A percentile compares a stretch with the other conserved stretches of the same genome.
These are phyloP conservation scores for Acomys russatus DNA, from an alignment of 2,797 vertebrate genomes.

Conservation along the genomic window DNA sequence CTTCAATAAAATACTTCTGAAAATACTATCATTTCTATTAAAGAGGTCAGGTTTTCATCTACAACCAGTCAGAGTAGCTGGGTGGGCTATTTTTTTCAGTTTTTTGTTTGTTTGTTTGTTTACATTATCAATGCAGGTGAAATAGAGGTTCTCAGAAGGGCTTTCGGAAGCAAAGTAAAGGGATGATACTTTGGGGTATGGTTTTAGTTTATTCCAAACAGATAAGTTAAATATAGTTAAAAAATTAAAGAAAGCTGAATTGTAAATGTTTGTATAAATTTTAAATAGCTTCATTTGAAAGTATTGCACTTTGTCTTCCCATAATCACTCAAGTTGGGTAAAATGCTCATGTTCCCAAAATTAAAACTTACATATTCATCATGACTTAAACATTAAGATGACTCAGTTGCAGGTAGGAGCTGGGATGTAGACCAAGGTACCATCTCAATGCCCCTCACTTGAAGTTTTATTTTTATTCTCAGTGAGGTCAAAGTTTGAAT, in stretches of 20 bases:
- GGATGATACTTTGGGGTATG: background rate
- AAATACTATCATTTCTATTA: background rate
- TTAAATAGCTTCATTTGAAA: conserved; percentile 5
- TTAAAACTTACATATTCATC: background rate
- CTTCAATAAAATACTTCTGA: conserved; percentile 8
- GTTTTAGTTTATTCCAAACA: background rate
- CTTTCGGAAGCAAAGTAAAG: fast-evolving
- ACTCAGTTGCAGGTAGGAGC: background rate
- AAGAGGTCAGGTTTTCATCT: background rate
- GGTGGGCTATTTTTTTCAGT: background rate
- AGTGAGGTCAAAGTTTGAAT: background rate
- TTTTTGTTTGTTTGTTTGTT: too few relatives aligned
- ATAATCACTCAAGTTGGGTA: background rate
- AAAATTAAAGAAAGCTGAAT: background rate
- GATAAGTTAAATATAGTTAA: background rate
- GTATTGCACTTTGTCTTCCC: background rate
- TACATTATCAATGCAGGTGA: background rate
- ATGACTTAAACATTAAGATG: background rate
- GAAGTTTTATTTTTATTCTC: background rate
- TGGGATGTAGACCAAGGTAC: background rate
- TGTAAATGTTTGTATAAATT: background rate
- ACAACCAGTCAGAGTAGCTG: background rate
- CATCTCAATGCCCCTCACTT: background rate
- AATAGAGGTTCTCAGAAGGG: background rate
- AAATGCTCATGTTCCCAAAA: background rate